A percentile compares a stretch with the other conserved stretches of the same genome.
Conservation (phyloP, 2,797 vertebrate genomes). For the Aselliscus stoliczkanus region DNA sequence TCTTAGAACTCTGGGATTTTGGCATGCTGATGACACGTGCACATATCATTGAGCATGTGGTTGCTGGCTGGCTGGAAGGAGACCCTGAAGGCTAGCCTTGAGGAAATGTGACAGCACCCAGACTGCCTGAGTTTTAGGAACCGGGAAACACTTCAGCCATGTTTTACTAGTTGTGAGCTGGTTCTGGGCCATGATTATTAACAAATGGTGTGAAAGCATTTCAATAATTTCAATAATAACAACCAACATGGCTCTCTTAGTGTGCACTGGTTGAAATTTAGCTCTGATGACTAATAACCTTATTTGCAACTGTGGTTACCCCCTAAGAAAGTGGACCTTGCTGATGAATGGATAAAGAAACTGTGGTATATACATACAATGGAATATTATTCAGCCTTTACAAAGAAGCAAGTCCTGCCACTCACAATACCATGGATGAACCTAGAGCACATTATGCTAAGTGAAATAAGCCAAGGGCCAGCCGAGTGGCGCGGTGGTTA, state of each 20-base stretch:
- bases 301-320: not conserved
- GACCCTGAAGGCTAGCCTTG: not conserved
- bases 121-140: not conserved
- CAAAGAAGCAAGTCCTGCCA: not conserved
- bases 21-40: not conserved
- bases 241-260: not conserved
- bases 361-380: not conserved
- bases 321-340: not conserved
- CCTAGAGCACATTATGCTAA: not conserved
- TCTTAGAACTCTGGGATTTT: not conserved
- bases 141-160: not conserved
- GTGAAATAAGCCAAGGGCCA: not conserved
- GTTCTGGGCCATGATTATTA: not conserved
- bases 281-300: not conserved
- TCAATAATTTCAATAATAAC: not conserved
- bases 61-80: not conserved
- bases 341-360: not conserved
- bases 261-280: not conserved
- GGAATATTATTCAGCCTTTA: not conserved
- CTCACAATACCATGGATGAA: not conserved
- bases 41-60: not conserved
- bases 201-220: not conserved
- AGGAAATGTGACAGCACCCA: not conserved
- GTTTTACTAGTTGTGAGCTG: not conserved
- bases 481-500: too few species aligned